Base-by-base conservation (phyloP, 2,888 invertebrate species). In the Aelia acuminata region DNA sequence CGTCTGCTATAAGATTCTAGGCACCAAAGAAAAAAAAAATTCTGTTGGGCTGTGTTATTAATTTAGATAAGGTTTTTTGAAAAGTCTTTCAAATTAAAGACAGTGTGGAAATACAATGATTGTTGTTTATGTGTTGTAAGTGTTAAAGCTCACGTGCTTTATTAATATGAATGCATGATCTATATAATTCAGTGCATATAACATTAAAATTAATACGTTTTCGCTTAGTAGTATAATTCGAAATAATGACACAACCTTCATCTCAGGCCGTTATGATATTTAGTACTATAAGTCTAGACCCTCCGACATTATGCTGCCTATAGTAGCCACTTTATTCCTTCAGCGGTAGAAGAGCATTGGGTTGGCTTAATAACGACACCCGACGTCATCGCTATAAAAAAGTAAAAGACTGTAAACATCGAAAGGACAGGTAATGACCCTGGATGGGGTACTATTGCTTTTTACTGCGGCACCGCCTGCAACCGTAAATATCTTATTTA, bases 331-430 rank as follows among this genome's bases (percentile, higher is more conserved):
- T 70, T 70, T 70, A 70, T 70, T 35, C 35, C 35, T 35, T 4
- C 18, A 70, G 63, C 31, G 15, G 63, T 70, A 35, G 63, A 70
- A 31, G 18, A 70, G 35, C 63, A 70, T 70, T 70, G 18, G 63
- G 63, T 70, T 70, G 63, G 63, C 63, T 70, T 70, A 35, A 31
- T 70, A 70, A 70, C 63, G 63, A 70, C 63, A 35, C 63, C 22
- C 63, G 63, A 70, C 63, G 63, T 70, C 63, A 70, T 70, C 63
- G 63, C 63, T 70, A 70, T 70, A 70, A 70, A 70, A 70, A 70
- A 70, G 63, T 31, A 70, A 70, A 70, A 70, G 63, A 70, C 63
- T 35, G 63, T 70, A 70, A 70, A 70, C 31, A 70, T 70, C 35
- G 63, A 70, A 31, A 70, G 35, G 63, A 70, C 63, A 70, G 63